These are phyloP conservation scores for Popillia japonica DNA, from an alignment of 1,140 invertebrate genomes.

Conservation along the genomic window DNA sequence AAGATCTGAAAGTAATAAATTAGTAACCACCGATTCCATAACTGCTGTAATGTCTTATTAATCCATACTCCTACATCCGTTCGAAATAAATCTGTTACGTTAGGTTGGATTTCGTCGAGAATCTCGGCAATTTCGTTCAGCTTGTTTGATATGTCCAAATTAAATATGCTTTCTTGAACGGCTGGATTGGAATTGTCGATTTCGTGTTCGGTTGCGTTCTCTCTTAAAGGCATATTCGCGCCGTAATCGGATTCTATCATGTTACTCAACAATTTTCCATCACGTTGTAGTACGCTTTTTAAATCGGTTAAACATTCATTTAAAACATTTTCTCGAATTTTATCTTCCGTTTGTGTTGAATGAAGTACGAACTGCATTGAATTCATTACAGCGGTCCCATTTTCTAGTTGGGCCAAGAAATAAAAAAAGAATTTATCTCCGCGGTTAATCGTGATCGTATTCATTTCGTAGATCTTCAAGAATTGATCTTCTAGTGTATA, in stretches of 20 bases:
- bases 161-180: not conserved
- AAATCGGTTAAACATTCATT: not conserved
- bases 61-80: not conserved
- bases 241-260: no score
- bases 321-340: not conserved
- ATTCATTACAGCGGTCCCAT: not conserved
- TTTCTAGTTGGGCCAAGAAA: not conserved
- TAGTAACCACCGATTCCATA: no score
- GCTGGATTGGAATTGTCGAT: not conserved
- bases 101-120: not conserved
- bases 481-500: not conserved
- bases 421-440: not conserved
- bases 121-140: not conserved
- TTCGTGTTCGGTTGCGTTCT: not conserved
- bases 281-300: not conserved
- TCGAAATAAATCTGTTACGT: not conserved
- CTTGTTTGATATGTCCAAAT: not conserved
- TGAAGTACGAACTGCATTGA: not conserved
- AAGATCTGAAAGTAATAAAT: conserved; percentile 43
- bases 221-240: not conserved
- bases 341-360: conserved; percentile 10
- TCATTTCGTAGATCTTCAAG: not conserved
- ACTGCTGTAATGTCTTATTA: no score
- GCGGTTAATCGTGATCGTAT: not conserved
- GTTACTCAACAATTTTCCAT: not conserved